These are phyloP conservation scores for Hafferia zeledoni DNA, from an alignment of 2,797 vertebrate species.

Conservation along the genomic window DNA sequence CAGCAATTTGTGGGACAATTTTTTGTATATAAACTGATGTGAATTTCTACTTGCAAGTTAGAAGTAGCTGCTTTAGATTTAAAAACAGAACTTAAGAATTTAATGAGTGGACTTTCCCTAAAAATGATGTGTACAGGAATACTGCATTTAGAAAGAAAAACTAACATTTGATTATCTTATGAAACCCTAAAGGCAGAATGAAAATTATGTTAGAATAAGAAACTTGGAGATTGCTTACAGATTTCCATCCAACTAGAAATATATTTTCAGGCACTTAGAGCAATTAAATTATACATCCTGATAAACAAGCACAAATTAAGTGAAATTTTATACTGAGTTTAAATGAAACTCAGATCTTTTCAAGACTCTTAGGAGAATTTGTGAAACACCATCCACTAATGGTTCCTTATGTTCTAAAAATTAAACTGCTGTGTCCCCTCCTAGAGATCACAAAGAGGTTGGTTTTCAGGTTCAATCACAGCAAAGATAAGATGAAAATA, in stretches of 20 bases:
- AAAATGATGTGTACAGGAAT: neutral
- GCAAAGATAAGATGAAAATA: neutral
- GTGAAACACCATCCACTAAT: neutral
- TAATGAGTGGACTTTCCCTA: neutral
- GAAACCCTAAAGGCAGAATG: neutral
- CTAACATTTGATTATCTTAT: neutral
- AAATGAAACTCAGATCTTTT: neutral
- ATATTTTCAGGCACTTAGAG: constrained; percentile 30
- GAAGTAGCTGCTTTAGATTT: neutral
- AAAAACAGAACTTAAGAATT: neutral
- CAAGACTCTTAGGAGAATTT: neutral
- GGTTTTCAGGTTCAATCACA: neutral
- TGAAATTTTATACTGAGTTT: constrained; percentile 28
- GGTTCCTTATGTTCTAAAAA: neutral
- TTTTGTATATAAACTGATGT: neutral
- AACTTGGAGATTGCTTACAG: constrained; percentile 21
- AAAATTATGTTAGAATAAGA: constrained; percentile 25
- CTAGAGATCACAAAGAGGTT: neutral
- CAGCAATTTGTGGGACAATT: neutral
- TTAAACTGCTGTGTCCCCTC: neutral
- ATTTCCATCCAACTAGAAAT: constrained; percentile 26
- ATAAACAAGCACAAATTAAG: constrained; percentile 36
- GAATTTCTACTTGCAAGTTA: neutral
- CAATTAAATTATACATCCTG: constrained; percentile 37
- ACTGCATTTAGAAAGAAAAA: constrained; percentile 3